Base-by-base conservation (phyloP, 2,113 vertebrate species). In the Onychostoma macrolepis region DNA sequence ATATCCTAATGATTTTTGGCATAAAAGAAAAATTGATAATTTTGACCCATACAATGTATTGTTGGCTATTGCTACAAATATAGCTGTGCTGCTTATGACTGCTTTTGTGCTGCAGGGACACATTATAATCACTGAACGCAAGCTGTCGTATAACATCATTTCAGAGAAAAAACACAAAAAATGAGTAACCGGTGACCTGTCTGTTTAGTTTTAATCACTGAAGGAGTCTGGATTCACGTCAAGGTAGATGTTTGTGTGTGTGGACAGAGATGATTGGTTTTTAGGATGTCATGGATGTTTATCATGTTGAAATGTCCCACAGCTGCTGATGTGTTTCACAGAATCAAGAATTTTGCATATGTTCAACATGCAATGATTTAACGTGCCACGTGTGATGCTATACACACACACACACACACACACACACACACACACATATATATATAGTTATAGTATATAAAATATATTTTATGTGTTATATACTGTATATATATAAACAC, bases 241-340 rank as follows among this genome's bases (percentile, higher is more conserved):
- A 56, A 56, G 53, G 53, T 56, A 21, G 1, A 24, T n/a, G 21
- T 61, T 24, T 12, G n/a, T 63, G n/a, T 26, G 58, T 61, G 24
- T 61, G 24, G 58, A 61, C 9, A 26, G 24, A 63, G 61, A 26
- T n/a, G n/a, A 26, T 26, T 33, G 28, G 30, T 67, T 30, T 53
- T 30, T 15, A 65, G 63, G 63, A 30, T 67, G 28, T 67, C 53
- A 56, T 21, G 6, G 19, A 56, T 67, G 26, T 69, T 33, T 69
- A 17, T 69, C 24, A 10, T 58, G 21, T 8, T 24, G 56, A 58
- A 58, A 24, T 24, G 26, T 65, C 4, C 3, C 13, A 7, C 17
- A 50, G 45, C 26, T 56, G 48, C 30, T 78, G 48, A 78, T 56
- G 48, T 79, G 48, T 56, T 79, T 79, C 76, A 53, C 76, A 56